Conservation (phyloP, 2,113 vertebrate species). For the Cyprinus carpio region DNA sequence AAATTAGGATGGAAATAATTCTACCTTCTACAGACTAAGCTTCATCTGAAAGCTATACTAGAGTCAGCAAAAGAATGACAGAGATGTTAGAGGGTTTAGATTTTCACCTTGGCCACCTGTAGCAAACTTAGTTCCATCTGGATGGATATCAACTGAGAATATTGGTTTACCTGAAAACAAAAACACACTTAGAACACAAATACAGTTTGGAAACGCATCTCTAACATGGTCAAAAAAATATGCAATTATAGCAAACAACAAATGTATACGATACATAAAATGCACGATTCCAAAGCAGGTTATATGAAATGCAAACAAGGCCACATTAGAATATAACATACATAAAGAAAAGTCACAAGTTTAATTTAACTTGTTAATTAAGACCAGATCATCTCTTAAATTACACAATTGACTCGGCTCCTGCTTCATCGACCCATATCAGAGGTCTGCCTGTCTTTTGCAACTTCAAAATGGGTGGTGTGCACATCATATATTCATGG, state of each 20-base stretch:
- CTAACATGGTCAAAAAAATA: not conserved
- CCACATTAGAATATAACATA: not conserved
- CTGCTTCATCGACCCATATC: slow-evolving; percentile 10
- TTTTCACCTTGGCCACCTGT: slow-evolving; percentile 93
- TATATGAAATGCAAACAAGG: not conserved
- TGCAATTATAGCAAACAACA: not conserved
- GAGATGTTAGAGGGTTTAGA: too few relatives aligned
- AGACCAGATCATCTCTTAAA: not conserved
- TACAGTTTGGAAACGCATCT: not conserved
- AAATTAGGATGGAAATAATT: not conserved
- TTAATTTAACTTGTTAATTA: not conserved
- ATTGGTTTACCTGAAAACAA: slow-evolving; percentile 91
- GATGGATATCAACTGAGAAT: slow-evolving; percentile 98
- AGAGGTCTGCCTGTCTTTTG: slow-evolving; percentile 1
- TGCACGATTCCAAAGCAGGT: not conserved
- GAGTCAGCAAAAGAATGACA: too few relatives aligned
- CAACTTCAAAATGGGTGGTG: slow-evolving; percentile 45
- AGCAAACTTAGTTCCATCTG: slow-evolving; percentile 97
- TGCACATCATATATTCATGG: not conserved
- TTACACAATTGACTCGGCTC: not conserved
- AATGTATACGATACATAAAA: not conserved
- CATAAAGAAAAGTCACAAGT: not conserved
- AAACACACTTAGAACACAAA: not conserved
- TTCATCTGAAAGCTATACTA: too few relatives aligned
- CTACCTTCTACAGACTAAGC: not conserved